Percentiles rank a stretch among this genome's conserved stretches.
These are phyloP conservation scores for Helleia helle DNA, from an alignment of 2,888 invertebrate genomes.

Conservation along the genomic window DNA sequence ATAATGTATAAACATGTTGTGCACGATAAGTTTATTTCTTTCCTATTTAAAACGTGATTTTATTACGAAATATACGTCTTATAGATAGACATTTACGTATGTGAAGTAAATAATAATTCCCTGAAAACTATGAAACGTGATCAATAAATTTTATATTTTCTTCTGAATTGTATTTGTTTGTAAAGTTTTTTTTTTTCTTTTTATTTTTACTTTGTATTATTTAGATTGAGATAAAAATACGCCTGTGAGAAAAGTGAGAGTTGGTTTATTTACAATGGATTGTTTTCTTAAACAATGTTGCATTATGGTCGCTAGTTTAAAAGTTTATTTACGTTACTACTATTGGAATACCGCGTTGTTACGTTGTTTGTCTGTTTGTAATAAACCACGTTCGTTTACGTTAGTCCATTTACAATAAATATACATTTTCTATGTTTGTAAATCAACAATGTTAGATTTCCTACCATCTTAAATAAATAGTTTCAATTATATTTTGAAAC, in stretches of 20 bases:
- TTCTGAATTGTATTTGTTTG: no score
- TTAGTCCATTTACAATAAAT: background rate
- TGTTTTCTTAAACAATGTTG: background rate
- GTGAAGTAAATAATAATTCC: no score
- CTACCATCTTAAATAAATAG: background rate
- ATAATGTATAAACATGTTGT: slow-evolving; percentile 3
- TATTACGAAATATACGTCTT: no score
- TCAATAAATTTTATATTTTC: no score
- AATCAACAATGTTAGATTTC: background rate
- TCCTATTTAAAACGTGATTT: no score
- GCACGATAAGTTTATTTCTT: background rate
- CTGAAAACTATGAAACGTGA: no score
- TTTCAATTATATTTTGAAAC: background rate
- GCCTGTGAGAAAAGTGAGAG: background rate
- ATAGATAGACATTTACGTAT: no score
- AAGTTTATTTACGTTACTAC: background rate
- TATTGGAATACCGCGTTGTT: background rate
- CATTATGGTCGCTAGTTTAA: background rate
- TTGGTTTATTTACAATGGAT: background rate
- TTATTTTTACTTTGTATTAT: no score
- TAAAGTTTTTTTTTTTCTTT: no score
- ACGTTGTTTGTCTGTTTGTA: background rate
- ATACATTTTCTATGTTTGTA: background rate
- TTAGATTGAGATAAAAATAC: no score
- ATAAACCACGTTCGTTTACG: background rate